Base-by-base conservation (phyloP, 2,888 invertebrate genomes). In the Deroplatys truncata region DNA sequence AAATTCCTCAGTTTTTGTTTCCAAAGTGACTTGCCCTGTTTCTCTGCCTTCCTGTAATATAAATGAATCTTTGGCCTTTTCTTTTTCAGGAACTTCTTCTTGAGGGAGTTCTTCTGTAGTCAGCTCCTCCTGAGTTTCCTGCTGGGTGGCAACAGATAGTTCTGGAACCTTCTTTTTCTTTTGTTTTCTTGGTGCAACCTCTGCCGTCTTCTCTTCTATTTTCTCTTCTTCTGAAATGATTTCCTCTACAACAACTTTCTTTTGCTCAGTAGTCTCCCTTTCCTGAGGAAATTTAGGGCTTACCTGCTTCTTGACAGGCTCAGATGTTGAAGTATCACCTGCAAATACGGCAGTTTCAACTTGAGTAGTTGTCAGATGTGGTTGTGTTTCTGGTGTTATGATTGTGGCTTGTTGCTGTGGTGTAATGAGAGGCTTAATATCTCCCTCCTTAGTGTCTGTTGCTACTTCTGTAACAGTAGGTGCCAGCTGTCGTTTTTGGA, bases 101-200 rank as follows among this genome's bases (percentile, higher is more conserved):
- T 84, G 84, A 56, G 43, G 28, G 9, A 83, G 72, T 35, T 84
- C 88, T 88, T 86, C 89, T 43, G 84, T 49, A 28, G 89, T 84
- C 15, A 86, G 20, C n/a, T 89, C 89, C 82, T 88, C 92, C 35
- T 91, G 82, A 82, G 88, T 88, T 28, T 90, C 89, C 84, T 91
- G 91, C 89, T 88, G 91, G 88, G 91, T 92, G 89, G 91, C 92
- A 87, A 90, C 91, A 43, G 92, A 90, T 91, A 91, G 91, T 90
- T 92, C 91, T 28, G 92, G 89, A 28, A 91, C 90, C 92, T 91
- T 92, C 90, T 91, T 92, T 92, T 90, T 92, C 91, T 87, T 92
- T 91, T 91, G 93, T 92, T 72, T 72, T 72, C 56, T 72, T 72
- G 9, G 20, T 13, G 91, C 90, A 49, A 91, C 90, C 84, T 92